phyloP scores from a whole-genome alignment of 2,113 vertebrate species.

The Aramus guarauna region DNA sequence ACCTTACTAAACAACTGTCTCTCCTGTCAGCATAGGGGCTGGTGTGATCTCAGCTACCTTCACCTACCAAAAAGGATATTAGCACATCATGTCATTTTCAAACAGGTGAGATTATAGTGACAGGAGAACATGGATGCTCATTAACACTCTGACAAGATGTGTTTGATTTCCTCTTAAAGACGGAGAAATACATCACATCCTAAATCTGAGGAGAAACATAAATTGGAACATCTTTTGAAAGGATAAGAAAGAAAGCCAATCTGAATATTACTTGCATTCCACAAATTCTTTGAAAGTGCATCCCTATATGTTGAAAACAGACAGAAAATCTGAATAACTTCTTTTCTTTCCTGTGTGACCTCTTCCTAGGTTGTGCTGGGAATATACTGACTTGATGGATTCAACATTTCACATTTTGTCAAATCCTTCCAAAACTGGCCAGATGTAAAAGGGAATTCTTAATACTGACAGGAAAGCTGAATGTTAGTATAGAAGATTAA shows the following conservation, averaged over 20 bases:
- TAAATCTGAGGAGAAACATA: background rate
- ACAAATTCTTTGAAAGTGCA: background rate
- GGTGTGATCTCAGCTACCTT: background rate
- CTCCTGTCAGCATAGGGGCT: background rate
- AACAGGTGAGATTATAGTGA: background rate
- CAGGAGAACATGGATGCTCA: background rate
- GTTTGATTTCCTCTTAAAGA: conserved; percentile 1
- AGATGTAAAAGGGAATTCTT: background rate
- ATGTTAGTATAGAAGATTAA: background rate
- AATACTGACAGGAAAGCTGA: background rate
- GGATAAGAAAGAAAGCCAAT: background rate
- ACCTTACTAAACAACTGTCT: background rate
- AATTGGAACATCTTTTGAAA: background rate
- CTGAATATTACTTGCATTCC: background rate
- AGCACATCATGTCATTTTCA: background rate
- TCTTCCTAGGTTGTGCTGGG: background rate
- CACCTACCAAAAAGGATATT: background rate
- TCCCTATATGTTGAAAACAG: background rate
- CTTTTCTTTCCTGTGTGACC: background rate
- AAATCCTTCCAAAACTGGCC: background rate
- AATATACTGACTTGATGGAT: background rate
- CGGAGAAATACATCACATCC: background rate
- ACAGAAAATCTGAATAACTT: background rate
- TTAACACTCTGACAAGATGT: conserved; percentile 1
- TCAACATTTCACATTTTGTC: background rate